Evolutionary conservation across 2,888 invertebrate species (phyloP).

Genomic region (Neuroscelio doddi): DNA sequence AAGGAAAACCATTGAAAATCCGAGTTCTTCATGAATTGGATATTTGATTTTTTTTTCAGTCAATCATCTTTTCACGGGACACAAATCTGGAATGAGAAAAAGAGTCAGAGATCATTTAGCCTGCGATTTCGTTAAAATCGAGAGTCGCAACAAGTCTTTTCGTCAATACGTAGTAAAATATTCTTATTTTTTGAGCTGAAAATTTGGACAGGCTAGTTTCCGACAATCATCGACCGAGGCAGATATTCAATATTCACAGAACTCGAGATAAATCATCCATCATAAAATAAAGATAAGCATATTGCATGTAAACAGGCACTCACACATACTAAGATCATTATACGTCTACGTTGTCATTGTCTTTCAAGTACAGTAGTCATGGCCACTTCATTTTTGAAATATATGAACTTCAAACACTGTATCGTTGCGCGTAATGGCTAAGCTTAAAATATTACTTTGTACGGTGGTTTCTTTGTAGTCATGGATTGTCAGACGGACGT

Average conservation of each 20-base stretch:
- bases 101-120: slow-evolving; percentile 41
- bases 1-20: neutral
- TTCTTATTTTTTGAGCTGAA: slow-evolving; percentile 21
- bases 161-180: slow-evolving; percentile 36
- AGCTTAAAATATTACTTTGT: slow-evolving; percentile 70
- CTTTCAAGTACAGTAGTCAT: slow-evolving; percentile 69
- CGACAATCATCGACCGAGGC: slow-evolving; percentile 49
- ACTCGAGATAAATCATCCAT: slow-evolving; percentile 29
- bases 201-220: slow-evolving; percentile 8
- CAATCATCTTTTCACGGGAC: too few relatives aligned
- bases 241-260: slow-evolving; percentile 33
- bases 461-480: slow-evolving; percentile 64
- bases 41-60: neutral
- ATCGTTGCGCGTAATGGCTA: slow-evolving; percentile 61
- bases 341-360: slow-evolving; percentile 63
- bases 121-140: slow-evolving; percentile 42
- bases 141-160: slow-evolving; percentile 35
- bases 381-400: slow-evolving; percentile 69
- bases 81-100: slow-evolving; percentile 22
- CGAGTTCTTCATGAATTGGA: neutral
- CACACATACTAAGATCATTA: slow-evolving; percentile 69
- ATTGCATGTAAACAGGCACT: slow-evolving; percentile 68
- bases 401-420: slow-evolving; percentile 47
- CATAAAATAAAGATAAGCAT: slow-evolving; percentile 43
- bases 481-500: slow-evolving; percentile 70